Percentiles rank a stretch among this genome's conserved stretches.
These are phyloP conservation scores for Drosophila gunungcola DNA, from an alignment of 1,140 invertebrate genomes.

Conservation along the genomic window DNA sequence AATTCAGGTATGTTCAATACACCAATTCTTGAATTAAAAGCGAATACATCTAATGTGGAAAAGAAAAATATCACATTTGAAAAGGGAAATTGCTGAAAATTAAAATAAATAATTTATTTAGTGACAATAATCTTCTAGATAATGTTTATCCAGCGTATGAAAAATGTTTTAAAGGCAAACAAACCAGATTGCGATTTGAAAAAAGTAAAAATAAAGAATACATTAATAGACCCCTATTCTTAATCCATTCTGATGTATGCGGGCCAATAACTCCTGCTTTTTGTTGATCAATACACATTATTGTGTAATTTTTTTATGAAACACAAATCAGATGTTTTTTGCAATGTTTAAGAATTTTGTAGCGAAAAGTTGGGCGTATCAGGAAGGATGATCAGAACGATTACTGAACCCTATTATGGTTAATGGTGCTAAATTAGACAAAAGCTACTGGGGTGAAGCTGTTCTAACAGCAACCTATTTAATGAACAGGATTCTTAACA, in stretches of 20 bases:
- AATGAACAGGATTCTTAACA: too few species aligned
- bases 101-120: conserved; percentile 68
- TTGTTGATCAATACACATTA: too few species aligned
- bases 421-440: conserved; percentile 14
- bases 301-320: too few species aligned
- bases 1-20: conserved; percentile 25
- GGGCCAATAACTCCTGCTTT: too few species aligned
- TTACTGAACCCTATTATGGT: too few species aligned
- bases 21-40: conserved; percentile 1
- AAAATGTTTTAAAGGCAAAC: conserved; percentile 82
- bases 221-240: conserved; percentile 66
- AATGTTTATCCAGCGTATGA: conserved; percentile 39
- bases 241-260: conserved; percentile 83
- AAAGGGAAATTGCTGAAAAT: conserved; percentile 76
- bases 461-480: too few species aligned
- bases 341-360: too few species aligned
- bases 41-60: conserved; percentile 1
- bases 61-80: conserved; percentile 57
- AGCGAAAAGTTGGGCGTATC: too few species aligned
- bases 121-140: conserved; percentile 60
- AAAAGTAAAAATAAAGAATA: conserved; percentile 64
- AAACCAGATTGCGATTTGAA: conserved; percentile 65
- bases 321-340: too few species aligned
- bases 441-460: conserved; percentile 13
- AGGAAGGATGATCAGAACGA: too few species aligned